Base-by-base conservation (phyloP, 2,113 vertebrate genomes). In the Nibea coibor region DNA sequence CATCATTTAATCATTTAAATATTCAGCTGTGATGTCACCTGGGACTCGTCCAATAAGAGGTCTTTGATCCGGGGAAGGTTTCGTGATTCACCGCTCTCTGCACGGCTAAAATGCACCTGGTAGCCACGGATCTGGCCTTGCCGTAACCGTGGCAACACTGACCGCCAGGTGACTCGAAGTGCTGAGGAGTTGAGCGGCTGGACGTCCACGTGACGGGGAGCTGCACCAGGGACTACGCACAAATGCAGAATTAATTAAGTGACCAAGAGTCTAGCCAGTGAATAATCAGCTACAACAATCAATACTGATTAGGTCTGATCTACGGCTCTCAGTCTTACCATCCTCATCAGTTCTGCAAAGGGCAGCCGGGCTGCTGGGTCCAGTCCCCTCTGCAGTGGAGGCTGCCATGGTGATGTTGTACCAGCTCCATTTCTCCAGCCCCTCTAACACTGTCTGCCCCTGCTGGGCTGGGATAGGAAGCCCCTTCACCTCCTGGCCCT, bases 381-480 rank as follows among this genome's bases (percentile, higher is more conserved):
- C 97, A 45, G 94, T 92, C 70, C 97, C 97, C 90, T 95, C 94
- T 83, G 95, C 87, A 56, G 96, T 97, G 85, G 94, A 95, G 24
- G 96, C 97, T 78, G 96, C 95, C 57, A 97, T 83, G 4, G 95
- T 96, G 88, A 99, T 90, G 80, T 95, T 96, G 90, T 98, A 98
- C 92, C 96, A 95, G n/a, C 96, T 98, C 97, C 97, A 99, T 91
- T 98, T 98, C 92, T 97, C 95, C 95, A 98, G 93, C 31, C 95
- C 90, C 85, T 96, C 96, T 91, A 98, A 90, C 19, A 96, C 90
- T 85, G 96, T 94, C 81, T 96, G 95, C 39, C 93, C 96, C 92
- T 93, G 93, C 64, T 88, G 92, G 82, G 96, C 94, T 54, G 95
- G 94, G 88, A 97, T 94, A 89, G 93, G 93, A 85, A 94, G 96